Evolutionary conservation across 2,113 vertebrate genomes (phyloP).

Genomic region (Tragelaphus strepsiceros): DNA sequence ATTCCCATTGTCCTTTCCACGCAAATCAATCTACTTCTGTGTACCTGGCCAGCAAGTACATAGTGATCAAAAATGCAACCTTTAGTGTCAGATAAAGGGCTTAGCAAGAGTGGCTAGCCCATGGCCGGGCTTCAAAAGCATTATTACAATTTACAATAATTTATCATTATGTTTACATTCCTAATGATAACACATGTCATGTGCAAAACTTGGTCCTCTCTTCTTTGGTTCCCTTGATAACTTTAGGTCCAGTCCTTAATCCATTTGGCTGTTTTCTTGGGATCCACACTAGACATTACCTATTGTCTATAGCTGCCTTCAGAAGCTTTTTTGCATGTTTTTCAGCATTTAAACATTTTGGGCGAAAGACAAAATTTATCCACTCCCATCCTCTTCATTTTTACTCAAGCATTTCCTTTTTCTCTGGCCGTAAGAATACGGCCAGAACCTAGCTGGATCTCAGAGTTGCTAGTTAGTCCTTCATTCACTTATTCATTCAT

Average conservation of each 20-base stretch:
- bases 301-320: background rate
- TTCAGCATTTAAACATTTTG: background rate
- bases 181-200: background rate
- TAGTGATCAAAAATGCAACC: background rate
- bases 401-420: background rate
- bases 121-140: fast-evolving
- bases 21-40: background rate
- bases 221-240: background rate
- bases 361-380: background rate
- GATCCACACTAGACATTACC: background rate
- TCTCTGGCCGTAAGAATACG: background rate
- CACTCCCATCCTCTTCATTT: background rate
- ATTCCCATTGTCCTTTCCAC: background rate
- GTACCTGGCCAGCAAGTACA: background rate
- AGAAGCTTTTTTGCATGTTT: background rate
- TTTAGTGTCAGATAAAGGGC: background rate
- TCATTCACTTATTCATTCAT: background rate
- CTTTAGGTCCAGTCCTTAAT: background rate
- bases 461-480: background rate
- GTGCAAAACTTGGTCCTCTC: background rate
- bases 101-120: no score
- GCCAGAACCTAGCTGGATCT: background rate
- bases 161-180: background rate
- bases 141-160: background rate
- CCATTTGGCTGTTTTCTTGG: background rate